Conservation (phyloP, 2,888 invertebrate genomes). For the Drosophila parthenogenetica region DNA sequence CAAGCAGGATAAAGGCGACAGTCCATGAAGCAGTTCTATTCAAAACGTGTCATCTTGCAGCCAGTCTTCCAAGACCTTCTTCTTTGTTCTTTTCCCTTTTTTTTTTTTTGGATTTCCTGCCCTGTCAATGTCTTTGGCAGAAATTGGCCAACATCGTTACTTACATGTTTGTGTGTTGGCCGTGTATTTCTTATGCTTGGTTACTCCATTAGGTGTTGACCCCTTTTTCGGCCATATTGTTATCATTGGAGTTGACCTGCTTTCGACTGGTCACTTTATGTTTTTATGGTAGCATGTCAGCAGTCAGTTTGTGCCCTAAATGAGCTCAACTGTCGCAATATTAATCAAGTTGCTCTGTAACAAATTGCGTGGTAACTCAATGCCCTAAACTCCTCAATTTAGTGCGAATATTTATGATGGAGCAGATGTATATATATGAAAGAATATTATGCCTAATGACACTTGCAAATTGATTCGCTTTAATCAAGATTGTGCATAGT, state of each 20-base stretch:
- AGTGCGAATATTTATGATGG: slow-evolving; percentile 43
- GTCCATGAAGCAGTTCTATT: slow-evolving; percentile 11
- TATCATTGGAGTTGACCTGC: slow-evolving; percentile 69
- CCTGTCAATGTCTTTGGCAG: slow-evolving; percentile 9
- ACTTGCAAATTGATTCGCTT: slow-evolving; percentile 6
- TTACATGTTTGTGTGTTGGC: background rate
- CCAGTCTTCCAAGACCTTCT: slow-evolving; percentile 15
- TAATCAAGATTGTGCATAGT: slow-evolving; percentile 26
- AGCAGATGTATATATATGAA: background rate
- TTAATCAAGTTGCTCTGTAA: slow-evolving; percentile 46
- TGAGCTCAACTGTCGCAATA: slow-evolving; percentile 34
- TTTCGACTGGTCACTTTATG: slow-evolving; percentile 61
- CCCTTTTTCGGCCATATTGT: slow-evolving; percentile 72
- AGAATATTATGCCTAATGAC: slow-evolving; percentile 6
- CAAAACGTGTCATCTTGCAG: slow-evolving; percentile 32
- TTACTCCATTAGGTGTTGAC: slow-evolving; percentile 71
- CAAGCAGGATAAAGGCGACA: slow-evolving; percentile 12
- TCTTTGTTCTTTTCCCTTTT: background rate
- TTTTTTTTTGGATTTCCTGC: slow-evolving; percentile 10
- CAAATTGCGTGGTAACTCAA: slow-evolving; percentile 52
- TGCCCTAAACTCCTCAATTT: slow-evolving; percentile 47
- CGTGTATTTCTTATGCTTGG: slow-evolving; percentile 28
- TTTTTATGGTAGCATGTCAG: slow-evolving; percentile 60
- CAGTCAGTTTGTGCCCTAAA: slow-evolving; percentile 52
- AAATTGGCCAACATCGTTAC: slow-evolving; percentile 11